Conservation (phyloP, 92 coral and sea anemone species). For the Parazoanthus swiftii region DNA sequence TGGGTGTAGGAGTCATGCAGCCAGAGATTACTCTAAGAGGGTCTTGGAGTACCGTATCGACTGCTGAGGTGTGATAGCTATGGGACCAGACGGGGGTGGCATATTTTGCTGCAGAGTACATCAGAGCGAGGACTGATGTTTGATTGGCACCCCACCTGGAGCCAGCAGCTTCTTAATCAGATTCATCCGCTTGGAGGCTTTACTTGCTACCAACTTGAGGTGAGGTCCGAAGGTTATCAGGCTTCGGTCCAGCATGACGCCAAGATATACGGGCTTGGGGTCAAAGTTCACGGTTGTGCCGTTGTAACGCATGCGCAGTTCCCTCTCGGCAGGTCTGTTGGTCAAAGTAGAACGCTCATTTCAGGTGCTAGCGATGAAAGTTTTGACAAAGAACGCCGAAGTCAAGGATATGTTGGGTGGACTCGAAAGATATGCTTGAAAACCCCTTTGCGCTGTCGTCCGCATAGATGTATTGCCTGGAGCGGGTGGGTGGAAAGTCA, state of each 20-base stretch:
- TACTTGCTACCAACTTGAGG: background rate
- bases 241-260: conserved; percentile 22
- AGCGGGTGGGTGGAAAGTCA: conserved; percentile 31
- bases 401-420: too few relatives aligned
- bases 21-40: background rate
- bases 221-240: background rate
- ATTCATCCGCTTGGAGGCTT: too few relatives aligned
- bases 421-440: too few relatives aligned
- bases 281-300: conserved; percentile 18
- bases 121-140: too few relatives aligned
- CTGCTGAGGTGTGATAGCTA: background rate
- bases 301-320: background rate
- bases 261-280: conserved; percentile 20
- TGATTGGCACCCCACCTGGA: too few relatives aligned
- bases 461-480: conserved; percentile 41
- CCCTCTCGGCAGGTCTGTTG: conserved; percentile 2
- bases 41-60: conserved; percentile 10
- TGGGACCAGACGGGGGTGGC: too few relatives aligned
- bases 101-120: too few relatives aligned
- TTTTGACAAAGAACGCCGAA: too few relatives aligned
- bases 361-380: too few relatives aligned
- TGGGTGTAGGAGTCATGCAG: too few relatives aligned
- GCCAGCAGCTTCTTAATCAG: too few relatives aligned
- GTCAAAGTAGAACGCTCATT: conserved; percentile 16
- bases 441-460: background rate